A percentile compares a stretch with the other conserved stretches of the same genome.
Conservation (phyloP, 2,888 invertebrate species). For the Ochropleura leucogaster region DNA sequence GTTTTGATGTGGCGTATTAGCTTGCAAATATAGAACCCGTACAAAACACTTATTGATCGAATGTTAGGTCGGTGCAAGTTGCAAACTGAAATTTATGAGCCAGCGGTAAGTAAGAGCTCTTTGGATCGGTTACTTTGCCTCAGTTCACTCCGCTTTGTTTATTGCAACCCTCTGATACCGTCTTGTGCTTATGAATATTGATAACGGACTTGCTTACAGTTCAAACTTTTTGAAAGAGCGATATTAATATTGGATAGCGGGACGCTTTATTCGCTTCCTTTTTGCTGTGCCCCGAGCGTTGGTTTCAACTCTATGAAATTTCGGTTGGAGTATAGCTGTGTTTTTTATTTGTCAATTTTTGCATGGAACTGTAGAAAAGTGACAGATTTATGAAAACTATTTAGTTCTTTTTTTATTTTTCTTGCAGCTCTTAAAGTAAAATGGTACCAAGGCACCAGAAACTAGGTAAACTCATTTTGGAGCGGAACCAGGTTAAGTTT, state of each 20-base stretch:
- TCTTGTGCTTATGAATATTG: conserved; percentile 89
- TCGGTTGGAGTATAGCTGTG: conserved; percentile 38
- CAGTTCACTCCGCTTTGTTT: conserved; percentile 84
- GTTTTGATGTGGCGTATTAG: conserved; percentile 88
- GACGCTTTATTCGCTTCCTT: conserved; percentile 72
- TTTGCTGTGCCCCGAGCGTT: conserved; percentile 61
- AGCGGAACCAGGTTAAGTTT: too few relatives aligned
- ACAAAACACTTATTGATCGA: conserved; percentile 90
- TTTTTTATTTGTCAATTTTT: conserved; percentile 18
- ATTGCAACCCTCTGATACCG: conserved; percentile 86
- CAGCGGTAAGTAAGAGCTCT: conserved; percentile 83
- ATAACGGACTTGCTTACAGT: conserved; percentile 83
- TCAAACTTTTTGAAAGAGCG: conserved; percentile 83
- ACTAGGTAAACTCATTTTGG: too few relatives aligned
- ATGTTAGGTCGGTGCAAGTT: conserved; percentile 88
- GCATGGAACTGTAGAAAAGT: neutral
- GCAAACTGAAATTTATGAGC: conserved; percentile 89
- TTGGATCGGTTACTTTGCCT: conserved; percentile 82
- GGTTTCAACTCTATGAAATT: conserved; percentile 57
- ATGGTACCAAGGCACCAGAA: too few relatives aligned
- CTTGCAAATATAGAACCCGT: conserved; percentile 90
- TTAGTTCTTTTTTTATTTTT: too few relatives aligned
- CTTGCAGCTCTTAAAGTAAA: too few relatives aligned
- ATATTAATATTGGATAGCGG: conserved; percentile 80
- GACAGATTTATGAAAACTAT: neutral